Base-by-base conservation (phyloP, 2,113 vertebrate species). In the Microcebus ravelobensis region DNA sequence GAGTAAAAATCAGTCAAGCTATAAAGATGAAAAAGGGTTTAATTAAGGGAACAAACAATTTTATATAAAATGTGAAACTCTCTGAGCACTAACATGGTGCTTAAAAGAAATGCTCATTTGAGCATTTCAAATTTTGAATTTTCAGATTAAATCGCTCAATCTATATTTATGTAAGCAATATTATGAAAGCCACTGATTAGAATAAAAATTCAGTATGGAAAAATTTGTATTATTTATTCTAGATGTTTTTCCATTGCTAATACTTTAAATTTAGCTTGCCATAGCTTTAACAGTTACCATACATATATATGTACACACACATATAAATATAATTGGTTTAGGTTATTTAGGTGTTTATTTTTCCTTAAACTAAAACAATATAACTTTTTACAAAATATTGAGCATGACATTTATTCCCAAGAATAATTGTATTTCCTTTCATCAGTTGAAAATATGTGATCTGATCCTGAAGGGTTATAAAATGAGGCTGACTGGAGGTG, bases 31-130 rank as follows among this genome's bases (percentile, higher is more conserved):
- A 48, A 83, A 71, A 1, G 3, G 71, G 48, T 76, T 93, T 55
- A 95, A 74, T 88, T 90, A 91, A 90, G 12, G 8, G 81, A 96
- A 80, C 36, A 34, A n/a, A 68, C 20, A 27, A n/a, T 25, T 52
- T 45, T 50, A 31, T 61, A n/a, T 27, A 77, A 96, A 90, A 55
- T 55, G 15, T 5, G 52, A 18, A 55, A 55, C 52, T 55, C 70
- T 42, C 42, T 71, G 70, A 71, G 12, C 36, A 71, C 12, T 21
- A 39, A 36, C 23, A 55, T 39, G 21, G 1, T 39, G 36, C 36
- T 71, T 23, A 42, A 59, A 59, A 39, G 70, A 42, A 21, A 25
- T 71, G 52, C 17, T 25, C 36, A 25, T 71, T 71, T 36, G 10
- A 42, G 21, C 36, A 42, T 71, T 39, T 71, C 39, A 25, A 36